A percentile compares a stretch with the other conserved stretches of the same genome.
phyloP scores from a whole-genome alignment of 2,113 vertebrate genomes.

The Cyphomyrus discorhynchus region DNA sequence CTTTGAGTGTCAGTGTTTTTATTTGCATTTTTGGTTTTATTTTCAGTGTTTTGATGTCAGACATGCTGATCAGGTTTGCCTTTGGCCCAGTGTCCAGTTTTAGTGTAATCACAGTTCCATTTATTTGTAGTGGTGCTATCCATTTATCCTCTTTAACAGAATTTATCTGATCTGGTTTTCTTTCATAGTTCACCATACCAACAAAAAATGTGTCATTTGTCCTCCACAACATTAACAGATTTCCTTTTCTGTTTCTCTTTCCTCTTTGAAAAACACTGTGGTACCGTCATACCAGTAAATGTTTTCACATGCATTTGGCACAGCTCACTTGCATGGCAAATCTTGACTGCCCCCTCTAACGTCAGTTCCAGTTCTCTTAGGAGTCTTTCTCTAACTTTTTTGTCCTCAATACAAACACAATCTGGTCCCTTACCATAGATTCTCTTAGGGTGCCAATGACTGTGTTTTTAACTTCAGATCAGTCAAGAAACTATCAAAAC shows the following conservation, averaged over 20 bases:
- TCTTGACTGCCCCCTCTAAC: too few species aligned
- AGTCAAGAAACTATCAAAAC: conserved; percentile 9
- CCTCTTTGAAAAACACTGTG: background rate
- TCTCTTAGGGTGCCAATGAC: background rate
- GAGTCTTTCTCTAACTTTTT: too few species aligned
- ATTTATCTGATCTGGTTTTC: too few species aligned
- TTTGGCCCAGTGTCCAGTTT: conserved; percentile 11
- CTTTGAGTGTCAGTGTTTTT: background rate
- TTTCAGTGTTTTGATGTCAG: conserved; percentile 9
- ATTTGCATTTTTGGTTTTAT: background rate
- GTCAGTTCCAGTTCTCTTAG: too few species aligned
- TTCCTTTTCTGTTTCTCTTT: background rate
- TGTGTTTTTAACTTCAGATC: background rate
- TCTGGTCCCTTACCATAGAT: too few species aligned
- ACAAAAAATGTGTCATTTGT: background rate
- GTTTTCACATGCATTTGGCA: background rate
- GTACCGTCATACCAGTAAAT: too few species aligned
- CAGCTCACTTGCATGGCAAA: background rate
- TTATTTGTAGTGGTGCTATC: background rate
- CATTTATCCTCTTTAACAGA: background rate
- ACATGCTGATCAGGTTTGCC: conserved; percentile 7
- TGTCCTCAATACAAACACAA: too few species aligned
- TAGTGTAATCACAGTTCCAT: background rate
- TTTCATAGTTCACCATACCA: too few species aligned
- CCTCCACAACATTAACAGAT: background rate